Evolutionary conservation across 1,140 invertebrate genomes (phyloP).

Genomic region (Trichonephila clavipes): DNA sequence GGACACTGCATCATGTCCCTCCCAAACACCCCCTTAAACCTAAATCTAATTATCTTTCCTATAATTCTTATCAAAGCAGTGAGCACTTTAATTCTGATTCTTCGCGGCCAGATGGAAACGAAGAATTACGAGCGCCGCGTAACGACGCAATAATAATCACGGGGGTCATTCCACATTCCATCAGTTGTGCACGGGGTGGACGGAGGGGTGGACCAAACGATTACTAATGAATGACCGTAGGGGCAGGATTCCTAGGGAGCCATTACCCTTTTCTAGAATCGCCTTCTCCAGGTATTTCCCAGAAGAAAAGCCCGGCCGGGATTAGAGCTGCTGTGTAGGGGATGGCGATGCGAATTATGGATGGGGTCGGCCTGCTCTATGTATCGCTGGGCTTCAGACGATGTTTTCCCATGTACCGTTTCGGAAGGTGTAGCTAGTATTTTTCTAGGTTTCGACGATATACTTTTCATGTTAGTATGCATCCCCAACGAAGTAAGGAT

Average conservation of each 20-base stretch:
- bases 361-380: neutral
- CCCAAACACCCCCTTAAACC: neutral
- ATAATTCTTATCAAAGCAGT: neutral
- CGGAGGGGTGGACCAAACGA: neutral
- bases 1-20: neutral
- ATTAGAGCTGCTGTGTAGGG: neutral
- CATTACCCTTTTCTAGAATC: slow-evolving; percentile 66
- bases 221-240: slow-evolving; percentile 73
- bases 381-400: no score
- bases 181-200: neutral
- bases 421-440: no score
- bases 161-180: slow-evolving; percentile 68
- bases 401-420: no score
- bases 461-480: no score
- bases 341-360: slow-evolving; percentile 3
- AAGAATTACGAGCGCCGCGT: slow-evolving; percentile 59
- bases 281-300: slow-evolving; percentile 54
- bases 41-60: neutral
- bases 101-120: neutral
- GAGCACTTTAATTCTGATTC: slow-evolving; percentile 6
- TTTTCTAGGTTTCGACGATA: no score
- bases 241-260: slow-evolving; percentile 66
- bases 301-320: slow-evolving; percentile 48
- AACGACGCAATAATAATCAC: slow-evolving; percentile 59
- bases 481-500: no score